phyloP scores from a whole-genome alignment of 2,888 invertebrate genomes.

The Xylota segnis region DNA sequence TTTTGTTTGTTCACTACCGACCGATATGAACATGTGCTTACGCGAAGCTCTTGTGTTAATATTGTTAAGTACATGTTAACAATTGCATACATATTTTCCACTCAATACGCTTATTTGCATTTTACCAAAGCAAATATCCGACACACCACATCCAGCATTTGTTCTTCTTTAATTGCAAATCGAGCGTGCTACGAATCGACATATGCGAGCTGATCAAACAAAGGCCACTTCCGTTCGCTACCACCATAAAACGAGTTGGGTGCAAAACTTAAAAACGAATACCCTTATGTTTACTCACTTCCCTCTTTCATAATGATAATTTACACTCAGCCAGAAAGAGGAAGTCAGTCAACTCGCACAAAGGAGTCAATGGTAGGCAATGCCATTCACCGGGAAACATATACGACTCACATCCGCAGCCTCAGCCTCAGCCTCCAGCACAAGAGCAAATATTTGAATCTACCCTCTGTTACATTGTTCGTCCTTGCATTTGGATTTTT shows the following conservation, averaged over 20 bases:
- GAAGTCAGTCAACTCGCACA: constrained; percentile 73
- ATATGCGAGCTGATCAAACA: constrained; percentile 65
- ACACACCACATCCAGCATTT: constrained; percentile 9
- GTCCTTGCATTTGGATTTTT: constrained; percentile 60
- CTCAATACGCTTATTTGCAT: neutral
- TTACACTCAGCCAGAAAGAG: constrained; percentile 60
- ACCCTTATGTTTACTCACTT: constrained; percentile 61
- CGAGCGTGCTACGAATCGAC: constrained; percentile 46
- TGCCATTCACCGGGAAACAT: constrained; percentile 44
- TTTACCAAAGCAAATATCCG: neutral
- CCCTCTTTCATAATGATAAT: constrained; percentile 47
- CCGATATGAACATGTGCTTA: neutral
- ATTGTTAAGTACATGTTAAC: neutral
- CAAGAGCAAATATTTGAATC: constrained; percentile 71
- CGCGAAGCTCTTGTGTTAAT: neutral
- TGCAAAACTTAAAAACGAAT: constrained; percentile 63
- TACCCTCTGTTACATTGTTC: constrained; percentile 65
- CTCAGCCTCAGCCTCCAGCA: constrained; percentile 56
- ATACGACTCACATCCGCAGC: constrained; percentile 56
- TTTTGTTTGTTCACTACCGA: neutral
- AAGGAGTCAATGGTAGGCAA: constrained; percentile 73
- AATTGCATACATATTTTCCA: neutral
- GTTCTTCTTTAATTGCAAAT: constrained; percentile 31
- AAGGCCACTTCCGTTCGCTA: constrained; percentile 64
- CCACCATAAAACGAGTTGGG: constrained; percentile 63